These are phyloP conservation scores for Bicyclus anynana DNA, from an alignment of 1,140 invertebrate genomes.

Conservation along the genomic window DNA sequence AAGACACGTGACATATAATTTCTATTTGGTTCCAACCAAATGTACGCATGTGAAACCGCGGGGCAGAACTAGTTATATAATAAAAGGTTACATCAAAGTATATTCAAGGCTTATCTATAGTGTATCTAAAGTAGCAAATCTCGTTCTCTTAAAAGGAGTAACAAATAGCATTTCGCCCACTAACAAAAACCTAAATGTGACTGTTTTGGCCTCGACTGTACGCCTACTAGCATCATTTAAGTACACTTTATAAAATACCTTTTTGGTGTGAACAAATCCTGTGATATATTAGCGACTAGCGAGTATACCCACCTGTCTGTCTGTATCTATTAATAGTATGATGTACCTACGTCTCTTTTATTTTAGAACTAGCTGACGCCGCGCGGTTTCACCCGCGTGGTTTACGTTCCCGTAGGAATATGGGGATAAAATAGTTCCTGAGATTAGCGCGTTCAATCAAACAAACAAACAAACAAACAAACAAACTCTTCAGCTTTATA, in stretches of 20 bases:
- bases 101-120: background rate
- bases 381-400: too few species aligned
- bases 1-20: too few species aligned
- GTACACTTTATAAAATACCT: slow-evolving; percentile 16
- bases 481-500: too few species aligned
- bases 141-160: slow-evolving; percentile 27
- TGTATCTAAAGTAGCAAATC: slow-evolving; percentile 9
- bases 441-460: too few species aligned
- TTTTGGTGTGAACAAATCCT: slow-evolving; percentile 14
- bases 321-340: too few species aligned
- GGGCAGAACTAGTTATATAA: too few species aligned
- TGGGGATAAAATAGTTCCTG: too few species aligned
- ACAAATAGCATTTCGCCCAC: slow-evolving; percentile 45
- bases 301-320: background rate
- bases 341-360: background rate
- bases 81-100: background rate
- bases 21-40: too few species aligned
- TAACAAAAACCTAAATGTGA: slow-evolving; percentile 31
- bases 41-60: too few species aligned
- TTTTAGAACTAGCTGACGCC: too few species aligned
- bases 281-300: background rate
- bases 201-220: slow-evolving; percentile 60
- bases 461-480: too few species aligned
- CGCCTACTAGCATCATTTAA: slow-evolving; percentile 33
- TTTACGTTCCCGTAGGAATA: too few species aligned